A percentile compares a stretch with the other conserved stretches of the same genome.
These are phyloP conservation scores for Dipodomys spectabilis DNA, from an alignment of 2,113 vertebrate genomes.

Conservation along the genomic window DNA sequence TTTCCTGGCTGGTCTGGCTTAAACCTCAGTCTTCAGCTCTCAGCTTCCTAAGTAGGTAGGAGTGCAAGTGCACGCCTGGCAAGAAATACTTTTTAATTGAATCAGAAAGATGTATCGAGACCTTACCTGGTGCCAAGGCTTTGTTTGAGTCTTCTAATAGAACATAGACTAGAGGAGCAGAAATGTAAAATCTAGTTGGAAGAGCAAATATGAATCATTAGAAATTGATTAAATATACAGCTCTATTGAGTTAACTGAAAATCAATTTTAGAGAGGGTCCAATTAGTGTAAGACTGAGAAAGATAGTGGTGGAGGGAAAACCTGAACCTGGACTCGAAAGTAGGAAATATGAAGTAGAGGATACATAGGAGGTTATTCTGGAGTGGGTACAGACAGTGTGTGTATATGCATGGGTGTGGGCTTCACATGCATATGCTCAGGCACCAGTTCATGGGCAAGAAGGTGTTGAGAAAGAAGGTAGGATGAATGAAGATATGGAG, in stretches of 20 bases:
- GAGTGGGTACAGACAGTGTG: background rate
- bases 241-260: background rate
- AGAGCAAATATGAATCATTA: background rate
- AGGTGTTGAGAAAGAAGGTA: background rate
- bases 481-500: background rate
- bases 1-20: too few relatives aligned
- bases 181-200: conserved; percentile 26
- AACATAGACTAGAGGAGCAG: background rate
- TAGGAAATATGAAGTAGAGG: background rate
- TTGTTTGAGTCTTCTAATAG: background rate
- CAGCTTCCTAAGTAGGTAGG: too few relatives aligned
- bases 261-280: background rate
- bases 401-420: too few relatives aligned
- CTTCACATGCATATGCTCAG: background rate
- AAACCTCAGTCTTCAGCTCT: too few relatives aligned
- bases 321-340: background rate
- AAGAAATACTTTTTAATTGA: conserved; percentile 22
- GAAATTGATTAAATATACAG: background rate
- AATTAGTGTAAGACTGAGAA: background rate
- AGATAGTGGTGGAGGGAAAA: background rate
- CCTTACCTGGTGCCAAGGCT: background rate
- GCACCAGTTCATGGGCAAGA: background rate
- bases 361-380: background rate
- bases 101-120: background rate
- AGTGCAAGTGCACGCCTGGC: too few relatives aligned